Percentiles rank a stretch among this genome's conserved stretches.
Conservation (phyloP, 2,888 invertebrate genomes). For the Nomada ruficornis region DNA sequence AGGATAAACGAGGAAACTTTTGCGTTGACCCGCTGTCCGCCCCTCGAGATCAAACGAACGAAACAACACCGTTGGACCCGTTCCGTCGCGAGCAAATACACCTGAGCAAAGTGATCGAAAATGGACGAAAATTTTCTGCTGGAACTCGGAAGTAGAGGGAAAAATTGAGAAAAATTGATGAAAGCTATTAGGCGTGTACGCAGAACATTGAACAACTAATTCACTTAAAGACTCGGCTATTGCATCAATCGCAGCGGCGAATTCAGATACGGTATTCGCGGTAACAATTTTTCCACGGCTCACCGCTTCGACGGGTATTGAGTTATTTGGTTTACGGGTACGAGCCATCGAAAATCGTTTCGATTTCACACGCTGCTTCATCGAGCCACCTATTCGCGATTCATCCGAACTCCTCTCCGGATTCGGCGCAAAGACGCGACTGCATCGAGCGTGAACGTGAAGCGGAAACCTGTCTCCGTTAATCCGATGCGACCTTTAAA, state of each 20-base stretch:
- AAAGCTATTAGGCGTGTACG: background rate
- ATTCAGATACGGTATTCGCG: slow-evolving; percentile 49
- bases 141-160: background rate
- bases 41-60: slow-evolving; percentile 50
- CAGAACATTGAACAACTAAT: background rate
- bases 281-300: slow-evolving; percentile 56
- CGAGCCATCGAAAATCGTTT: slow-evolving; percentile 63
- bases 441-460: background rate
- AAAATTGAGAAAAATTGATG: background rate
- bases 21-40: slow-evolving; percentile 32
- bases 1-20: slow-evolving; percentile 65
- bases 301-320: slow-evolving; percentile 48
- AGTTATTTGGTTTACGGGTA: slow-evolving; percentile 65
- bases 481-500: slow-evolving; percentile 68
- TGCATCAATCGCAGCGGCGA: slow-evolving; percentile 2
- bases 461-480: slow-evolving; percentile 29
- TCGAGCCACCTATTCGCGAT: slow-evolving; percentile 18
- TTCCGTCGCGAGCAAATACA: background rate
- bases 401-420: background rate
- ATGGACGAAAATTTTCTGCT: no score
- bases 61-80: slow-evolving; percentile 24
- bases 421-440: background rate
- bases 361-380: slow-evolving; percentile 16
- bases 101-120: background rate
- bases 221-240: slow-evolving; percentile 8